A percentile compares a stretch with the other conserved stretches of the same genome.
Evolutionary conservation across 1,140 invertebrate species (phyloP).

Genomic region (Chrysoperla carnea): DNA sequence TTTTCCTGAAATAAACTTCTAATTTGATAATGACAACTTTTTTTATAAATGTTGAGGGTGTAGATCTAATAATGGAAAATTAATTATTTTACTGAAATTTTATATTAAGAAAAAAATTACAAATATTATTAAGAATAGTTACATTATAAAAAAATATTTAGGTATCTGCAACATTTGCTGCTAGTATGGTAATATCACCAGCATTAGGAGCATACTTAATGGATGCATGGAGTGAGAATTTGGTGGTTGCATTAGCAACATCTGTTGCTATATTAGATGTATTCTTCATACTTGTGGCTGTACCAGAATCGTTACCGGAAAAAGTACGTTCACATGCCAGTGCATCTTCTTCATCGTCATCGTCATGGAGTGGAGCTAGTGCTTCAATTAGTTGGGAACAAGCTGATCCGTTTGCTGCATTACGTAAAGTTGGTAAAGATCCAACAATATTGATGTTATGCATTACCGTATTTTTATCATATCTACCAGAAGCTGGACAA

Average conservation of each 20-base stretch:
- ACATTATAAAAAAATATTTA: constrained; percentile 18
- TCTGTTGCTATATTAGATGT: constrained; percentile 91
- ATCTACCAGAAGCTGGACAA: constrained; percentile 95
- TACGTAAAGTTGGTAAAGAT: constrained; percentile 88
- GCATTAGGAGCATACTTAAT: constrained; percentile 89
- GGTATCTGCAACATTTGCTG: constrained; percentile 96
- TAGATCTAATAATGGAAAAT: no score
- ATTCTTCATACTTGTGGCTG: constrained; percentile 93
- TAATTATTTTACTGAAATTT: no score
- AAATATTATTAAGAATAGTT: no score
- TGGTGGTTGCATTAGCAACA: constrained; percentile 92
- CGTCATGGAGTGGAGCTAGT: constrained; percentile 26
- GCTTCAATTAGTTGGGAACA: constrained; percentile 88
- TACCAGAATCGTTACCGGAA: constrained; percentile 94
- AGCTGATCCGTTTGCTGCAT: constrained; percentile 92
- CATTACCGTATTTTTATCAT: constrained; percentile 93
- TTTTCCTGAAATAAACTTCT: no score
- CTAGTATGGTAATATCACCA: constrained; percentile 92
- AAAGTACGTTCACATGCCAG: constrained; percentile 58
- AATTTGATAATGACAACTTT: no score
- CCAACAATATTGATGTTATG: constrained; percentile 92
- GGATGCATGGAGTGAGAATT: constrained; percentile 57
- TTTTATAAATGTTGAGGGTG: no score
- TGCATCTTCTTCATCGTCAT: background rate
- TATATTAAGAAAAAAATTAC: no score